A percentile compares a stretch with the other conserved stretches of the same genome.
Evolutionary conservation across 2,113 vertebrate genomes (phyloP).

Genomic region (Etheostoma cragini): DNA sequence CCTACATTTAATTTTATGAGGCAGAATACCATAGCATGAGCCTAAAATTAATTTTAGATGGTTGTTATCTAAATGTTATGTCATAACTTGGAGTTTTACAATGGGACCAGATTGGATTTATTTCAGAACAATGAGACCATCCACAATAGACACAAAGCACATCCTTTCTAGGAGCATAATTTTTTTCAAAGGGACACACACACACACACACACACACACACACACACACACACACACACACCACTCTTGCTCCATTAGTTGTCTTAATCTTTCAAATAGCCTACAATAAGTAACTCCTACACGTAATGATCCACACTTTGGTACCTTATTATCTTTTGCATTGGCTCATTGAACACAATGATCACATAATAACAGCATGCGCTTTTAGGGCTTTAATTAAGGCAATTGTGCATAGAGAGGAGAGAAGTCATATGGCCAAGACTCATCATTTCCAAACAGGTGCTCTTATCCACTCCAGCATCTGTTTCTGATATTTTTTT

Average conservation of each 20-base stretch:
- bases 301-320: constrained; percentile 44
- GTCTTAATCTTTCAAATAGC: constrained; percentile 8
- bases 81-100: neutral
- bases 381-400: constrained; percentile 35
- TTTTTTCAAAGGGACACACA: neutral
- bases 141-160: neutral
- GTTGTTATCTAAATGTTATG: neutral
- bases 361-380: constrained; percentile 51
- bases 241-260: constrained; percentile 10
- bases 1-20: neutral
- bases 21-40: neutral
- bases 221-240: neutral
- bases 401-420: constrained; percentile 5
- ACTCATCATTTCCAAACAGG: constrained; percentile 54
- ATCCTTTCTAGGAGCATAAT: neutral
- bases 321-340: constrained; percentile 50
- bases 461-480: constrained; percentile 31
- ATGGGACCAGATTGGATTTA: neutral
- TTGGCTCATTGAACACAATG: constrained; percentile 47
- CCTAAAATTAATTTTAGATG: neutral
- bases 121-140: neutral
- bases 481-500: constrained; percentile 21
- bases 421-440: constrained; percentile 12
- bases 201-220: neutral
- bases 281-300: neutral